Base-by-base conservation (phyloP, 2,113 vertebrate species). In the Limanda limanda region DNA sequence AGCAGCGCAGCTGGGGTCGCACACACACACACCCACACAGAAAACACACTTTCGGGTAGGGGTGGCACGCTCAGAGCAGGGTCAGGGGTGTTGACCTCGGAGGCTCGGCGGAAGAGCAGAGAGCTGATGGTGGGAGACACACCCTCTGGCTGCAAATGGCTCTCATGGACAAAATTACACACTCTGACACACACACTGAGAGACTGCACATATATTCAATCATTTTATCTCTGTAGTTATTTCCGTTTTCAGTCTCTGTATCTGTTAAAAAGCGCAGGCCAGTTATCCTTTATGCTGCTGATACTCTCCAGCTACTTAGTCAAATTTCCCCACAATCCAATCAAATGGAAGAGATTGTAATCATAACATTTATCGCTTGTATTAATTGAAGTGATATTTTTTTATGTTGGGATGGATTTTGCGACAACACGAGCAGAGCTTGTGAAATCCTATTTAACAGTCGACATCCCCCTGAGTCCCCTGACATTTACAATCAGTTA, bases 1-100 rank as follows among this genome's bases (percentile, higher is more conserved):
- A 83, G 76, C 59, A 84, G 75, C 37, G 2, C 74, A 71, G 60
- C 75, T 63, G 57, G 37, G 61, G 60, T 65, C 13, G 14, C 40
- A 42, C 60, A 23, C 68, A 35, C 68, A 76, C 57, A 63, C 85
- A 68, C 82, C 62, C 82, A 85, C 85, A 66, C 74, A 70, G 37
- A 83, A 74, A 71, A 60, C 31, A 65, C 24, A 79, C 3, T 1
- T 71, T 69, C 37, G 40, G 27, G 31, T 31, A 42, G 70, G 62
- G 79, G 54, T 58, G 42, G 48, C 74, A 54, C 68, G 84, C 90
- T 83, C 64, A 61, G 55, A 80, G 87, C 82, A 78, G 63, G 79
- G 86, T 90, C 84, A 82, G 40, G 78, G 86, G 78, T 86, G 20
- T 73, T 83, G 89, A 89, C 85, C 88, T 90, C 78, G 74, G 47